Base-by-base conservation (phyloP, 2,888 invertebrate species). In the Troglohyphantes excavatus region DNA sequence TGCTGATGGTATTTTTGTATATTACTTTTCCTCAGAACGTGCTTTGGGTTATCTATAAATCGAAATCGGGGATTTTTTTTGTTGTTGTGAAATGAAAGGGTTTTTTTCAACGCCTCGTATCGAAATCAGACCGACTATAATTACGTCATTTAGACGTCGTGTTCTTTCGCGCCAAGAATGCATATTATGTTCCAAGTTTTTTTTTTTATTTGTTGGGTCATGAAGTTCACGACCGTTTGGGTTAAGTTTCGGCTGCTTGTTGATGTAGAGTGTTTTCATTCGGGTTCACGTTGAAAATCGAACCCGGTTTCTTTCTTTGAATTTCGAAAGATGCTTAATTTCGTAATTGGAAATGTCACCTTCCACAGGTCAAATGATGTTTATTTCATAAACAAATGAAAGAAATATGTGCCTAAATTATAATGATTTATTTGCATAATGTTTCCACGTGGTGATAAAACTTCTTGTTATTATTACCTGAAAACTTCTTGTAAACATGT, bases 181-280 rank as follows among this genome's bases (percentile, higher is more conserved):
- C n/a, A 19, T 68, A n/a, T 29, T 29, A 68, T 68, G 33, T 33
- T 33, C 33, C 26, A 5, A n/a, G 9, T 33, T n/a, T 53, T 17
- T 53, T 53, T 63, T 63, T 63, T 72, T 46, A 26, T n/a, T 23
- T 21, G 27, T 78, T 3, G 65, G 78, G 78, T 78, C 78, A 39
- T 9, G 9, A n/a, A 39, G 78, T 63, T 65, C 65, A 78, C 39
- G 78, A 78, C 63, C 78, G 63, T 39, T 33, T 26, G 63, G 43
- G 43, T 65, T 33, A 39, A 26, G 43, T 65, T 65, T 19, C 78
- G 21, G 29, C 61, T 76, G 29, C 33, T 19, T 3, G 59, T 59
- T 29, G 21, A 33, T 29, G 27, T 29, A 59, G n/a, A 19, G 7
- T 61, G 61, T 3, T 68, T 19, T 33, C 33, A 33, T 68, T 39